These are phyloP conservation scores for Thunnus thynnus DNA, from an alignment of 2,113 vertebrate genomes.

Conservation along the genomic window DNA sequence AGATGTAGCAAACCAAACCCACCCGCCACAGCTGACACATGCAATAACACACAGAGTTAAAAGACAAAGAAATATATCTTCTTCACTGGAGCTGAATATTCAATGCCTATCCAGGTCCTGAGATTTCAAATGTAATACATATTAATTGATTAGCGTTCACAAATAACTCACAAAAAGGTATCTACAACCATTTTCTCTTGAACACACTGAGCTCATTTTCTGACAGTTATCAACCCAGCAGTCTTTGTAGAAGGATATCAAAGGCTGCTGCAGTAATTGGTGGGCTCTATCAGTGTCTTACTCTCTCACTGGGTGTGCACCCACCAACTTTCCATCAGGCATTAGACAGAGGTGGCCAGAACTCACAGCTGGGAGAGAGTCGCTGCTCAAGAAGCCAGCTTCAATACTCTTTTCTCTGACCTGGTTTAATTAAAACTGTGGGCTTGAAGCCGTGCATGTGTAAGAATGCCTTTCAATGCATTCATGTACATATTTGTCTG, in stretches of 20 bases:
- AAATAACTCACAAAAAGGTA: background rate
- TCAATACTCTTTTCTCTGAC: constrained; percentile 29
- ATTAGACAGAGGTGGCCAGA: constrained; percentile 3
- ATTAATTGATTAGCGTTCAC: background rate
- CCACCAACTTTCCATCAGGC: background rate
- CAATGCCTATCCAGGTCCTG: background rate
- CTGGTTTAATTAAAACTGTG: constrained; percentile 27
- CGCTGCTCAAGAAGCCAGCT: constrained; percentile 6
- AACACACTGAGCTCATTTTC: constrained; percentile 17
- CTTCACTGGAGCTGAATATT: background rate
- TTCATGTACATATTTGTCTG: background rate
- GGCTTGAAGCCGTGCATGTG: background rate
- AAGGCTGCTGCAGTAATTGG: constrained; percentile 39
- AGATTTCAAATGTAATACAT: background rate
- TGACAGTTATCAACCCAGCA: constrained; percentile 23
- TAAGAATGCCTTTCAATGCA: background rate
- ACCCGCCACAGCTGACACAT: constrained; percentile 8
- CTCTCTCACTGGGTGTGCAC: background rate
- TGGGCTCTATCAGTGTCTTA: background rate
- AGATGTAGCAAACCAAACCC: constrained; percentile 37
- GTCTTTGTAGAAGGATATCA: constrained; percentile 25
- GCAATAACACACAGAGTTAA: background rate
- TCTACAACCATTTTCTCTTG: background rate
- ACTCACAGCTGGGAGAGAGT: background rate
- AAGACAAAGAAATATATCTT: background rate